Conservation (phyloP, 2,888 invertebrate genomes). For the Girardia tigrina region DNA sequence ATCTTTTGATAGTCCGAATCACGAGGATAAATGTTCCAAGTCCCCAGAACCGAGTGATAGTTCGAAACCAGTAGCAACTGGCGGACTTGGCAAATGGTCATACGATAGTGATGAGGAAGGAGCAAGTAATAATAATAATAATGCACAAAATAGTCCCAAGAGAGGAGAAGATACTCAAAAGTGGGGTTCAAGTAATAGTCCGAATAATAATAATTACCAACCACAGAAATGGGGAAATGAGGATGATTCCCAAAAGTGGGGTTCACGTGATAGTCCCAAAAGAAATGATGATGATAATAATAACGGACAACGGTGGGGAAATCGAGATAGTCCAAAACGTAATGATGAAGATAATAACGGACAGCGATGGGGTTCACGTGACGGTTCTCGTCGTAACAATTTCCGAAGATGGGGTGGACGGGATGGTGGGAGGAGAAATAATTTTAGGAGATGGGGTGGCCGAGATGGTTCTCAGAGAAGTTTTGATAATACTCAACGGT, state of each 20-base stretch:
- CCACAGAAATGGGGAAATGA: neutral
- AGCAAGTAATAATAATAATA: neutral
- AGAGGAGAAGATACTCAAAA: neutral
- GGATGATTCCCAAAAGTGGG: neutral
- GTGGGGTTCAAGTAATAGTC: neutral
- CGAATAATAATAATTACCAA: neutral
- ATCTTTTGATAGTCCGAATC: neutral
- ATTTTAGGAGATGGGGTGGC: neutral
- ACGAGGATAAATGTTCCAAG: neutral
- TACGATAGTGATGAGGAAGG: neutral
- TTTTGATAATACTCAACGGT: neutral
- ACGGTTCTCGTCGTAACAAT: neutral
- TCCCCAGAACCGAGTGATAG: neutral
- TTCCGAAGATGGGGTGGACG: neutral
- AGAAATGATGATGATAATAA: neutral
- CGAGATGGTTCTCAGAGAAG: neutral
- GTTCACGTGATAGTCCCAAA: neutral
- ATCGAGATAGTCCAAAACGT: neutral
- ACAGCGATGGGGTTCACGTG: neutral
- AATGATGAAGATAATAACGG: neutral
- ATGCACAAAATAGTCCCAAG: neutral
- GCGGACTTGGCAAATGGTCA: neutral
- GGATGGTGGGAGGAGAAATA: neutral
- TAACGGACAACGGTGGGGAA: neutral
- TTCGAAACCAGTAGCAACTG: neutral